These are phyloP conservation scores for Pristis pectinata DNA, from an alignment of 2,797 vertebrate species.

Conservation along the genomic window DNA sequence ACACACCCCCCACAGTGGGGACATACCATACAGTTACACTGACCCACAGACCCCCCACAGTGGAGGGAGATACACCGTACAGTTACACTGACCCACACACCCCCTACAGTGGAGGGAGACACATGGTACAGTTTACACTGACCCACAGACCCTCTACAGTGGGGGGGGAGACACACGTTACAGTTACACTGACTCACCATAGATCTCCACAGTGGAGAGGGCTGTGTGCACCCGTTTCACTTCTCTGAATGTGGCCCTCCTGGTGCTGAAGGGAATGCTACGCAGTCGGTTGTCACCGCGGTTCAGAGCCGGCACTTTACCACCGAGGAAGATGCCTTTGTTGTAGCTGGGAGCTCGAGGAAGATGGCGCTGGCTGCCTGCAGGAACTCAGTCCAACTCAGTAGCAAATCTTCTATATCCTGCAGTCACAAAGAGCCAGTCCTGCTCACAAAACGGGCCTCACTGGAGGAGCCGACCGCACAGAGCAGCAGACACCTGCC, in stretches of 20 bases:
- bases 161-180: too few relatives aligned
- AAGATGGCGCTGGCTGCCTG: conserved; percentile 70
- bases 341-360: conserved; percentile 73
- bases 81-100: too few relatives aligned
- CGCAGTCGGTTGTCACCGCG: conserved; percentile 68
- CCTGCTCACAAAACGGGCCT: neutral
- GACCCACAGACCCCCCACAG: too few relatives aligned
- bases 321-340: conserved; percentile 68
- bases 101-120: too few relatives aligned
- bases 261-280: conserved; percentile 75
- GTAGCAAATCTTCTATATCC: conserved; percentile 83
- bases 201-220: conserved; percentile 72
- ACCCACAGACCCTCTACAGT: too few relatives aligned
- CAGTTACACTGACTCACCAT: conserved; percentile 58
- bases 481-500: too few relatives aligned
- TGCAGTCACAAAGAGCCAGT: conserved; percentile 47
- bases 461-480: too few relatives aligned
- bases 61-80: too few relatives aligned
- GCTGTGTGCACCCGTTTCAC: conserved; percentile 65
- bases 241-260: conserved; percentile 84
- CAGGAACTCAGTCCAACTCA: conserved; percentile 69
- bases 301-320: conserved; percentile 59
- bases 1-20: too few relatives aligned
- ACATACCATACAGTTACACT: too few relatives aligned
- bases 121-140: too few relatives aligned